These are phyloP conservation scores for Lycia hirtaria DNA, from an alignment of 2,888 invertebrate species.

Conservation along the genomic window DNA sequence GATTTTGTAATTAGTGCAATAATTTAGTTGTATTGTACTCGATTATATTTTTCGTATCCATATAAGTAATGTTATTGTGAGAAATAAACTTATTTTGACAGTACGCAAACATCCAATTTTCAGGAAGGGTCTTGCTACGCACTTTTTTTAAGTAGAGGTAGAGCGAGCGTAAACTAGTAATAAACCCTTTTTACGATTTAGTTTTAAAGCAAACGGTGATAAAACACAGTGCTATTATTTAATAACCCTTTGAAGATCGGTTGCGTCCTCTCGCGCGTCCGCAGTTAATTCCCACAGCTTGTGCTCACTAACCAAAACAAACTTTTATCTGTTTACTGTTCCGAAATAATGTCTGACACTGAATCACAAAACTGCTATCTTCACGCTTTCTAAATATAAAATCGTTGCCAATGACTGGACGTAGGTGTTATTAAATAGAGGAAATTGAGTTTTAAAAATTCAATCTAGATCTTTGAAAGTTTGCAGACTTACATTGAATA, in stretches of 20 bases:
- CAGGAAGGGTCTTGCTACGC: background rate
- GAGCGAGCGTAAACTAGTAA: background rate
- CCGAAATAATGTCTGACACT: slow-evolving; percentile 63
- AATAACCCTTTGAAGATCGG: slow-evolving; percentile 11
- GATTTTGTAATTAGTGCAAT: no score
- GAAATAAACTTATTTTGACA: no score
- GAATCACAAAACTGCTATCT: slow-evolving; percentile 56
- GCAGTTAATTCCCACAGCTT: slow-evolving; percentile 39
- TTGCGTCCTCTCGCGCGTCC: slow-evolving; percentile 12
- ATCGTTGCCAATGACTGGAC: slow-evolving; percentile 8
- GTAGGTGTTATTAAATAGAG: slow-evolving; percentile 4
- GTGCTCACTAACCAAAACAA: slow-evolving; percentile 38
- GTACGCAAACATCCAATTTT: background rate
- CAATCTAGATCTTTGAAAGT: slow-evolving; percentile 4
- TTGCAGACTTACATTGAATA: background rate
- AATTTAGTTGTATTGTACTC: no score
- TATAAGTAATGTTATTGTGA: no score
- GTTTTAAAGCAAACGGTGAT: background rate
- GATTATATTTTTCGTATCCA: no score
- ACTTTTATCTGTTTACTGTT: slow-evolving; percentile 58
- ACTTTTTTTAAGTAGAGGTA: slow-evolving; percentile 2
- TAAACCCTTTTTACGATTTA: slow-evolving; percentile 2
- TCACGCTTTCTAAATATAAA: slow-evolving; percentile 47
- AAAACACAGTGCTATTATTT: slow-evolving; percentile 12
- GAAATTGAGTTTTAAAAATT: slow-evolving; percentile 3